Conservation (phyloP, 2,888 invertebrate genomes). For the Endomychus coccineus region DNA sequence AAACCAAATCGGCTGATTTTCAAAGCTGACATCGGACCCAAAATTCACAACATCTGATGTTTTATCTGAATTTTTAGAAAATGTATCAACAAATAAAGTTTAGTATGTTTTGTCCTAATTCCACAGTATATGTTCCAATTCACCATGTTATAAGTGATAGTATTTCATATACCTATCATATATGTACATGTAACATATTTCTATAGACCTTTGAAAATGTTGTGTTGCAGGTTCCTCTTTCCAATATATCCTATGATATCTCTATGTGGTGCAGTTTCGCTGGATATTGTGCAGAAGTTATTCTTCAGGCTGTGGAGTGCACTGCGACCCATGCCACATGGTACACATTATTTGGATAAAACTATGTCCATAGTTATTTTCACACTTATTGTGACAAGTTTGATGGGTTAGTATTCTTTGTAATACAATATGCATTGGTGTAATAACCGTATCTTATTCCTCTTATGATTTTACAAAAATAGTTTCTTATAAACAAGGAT, state of each 20-base stretch:
- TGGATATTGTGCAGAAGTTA: constrained; percentile 74
- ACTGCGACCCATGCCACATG: constrained; percentile 40
- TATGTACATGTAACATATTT: too few relatives aligned
- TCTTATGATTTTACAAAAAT: constrained; percentile 3
- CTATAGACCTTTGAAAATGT: not conserved
- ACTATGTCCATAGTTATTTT: constrained; percentile 64
- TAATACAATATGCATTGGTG: too few relatives aligned
- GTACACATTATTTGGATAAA: constrained; percentile 65
- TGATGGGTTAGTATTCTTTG: constrained; percentile 43
- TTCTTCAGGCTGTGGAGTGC: constrained; percentile 49
- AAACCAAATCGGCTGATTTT: too few relatives aligned
- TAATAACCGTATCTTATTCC: constrained; percentile 2
- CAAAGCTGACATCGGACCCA: too few relatives aligned
- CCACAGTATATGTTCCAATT: too few relatives aligned
- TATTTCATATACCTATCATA: too few relatives aligned
- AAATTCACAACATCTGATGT: too few relatives aligned
- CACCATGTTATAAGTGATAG: too few relatives aligned
- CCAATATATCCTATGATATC: constrained; percentile 92
- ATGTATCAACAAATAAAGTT: too few relatives aligned
- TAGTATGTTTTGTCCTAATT: too few relatives aligned
- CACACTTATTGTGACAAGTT: constrained; percentile 52
- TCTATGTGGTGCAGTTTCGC: constrained; percentile 67
- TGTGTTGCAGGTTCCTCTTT: constrained; percentile 67
- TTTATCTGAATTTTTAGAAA: too few relatives aligned
- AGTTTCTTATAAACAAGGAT: too few relatives aligned